Base-by-base conservation (phyloP, 2,888 invertebrate genomes). In the Acleris literana region DNA sequence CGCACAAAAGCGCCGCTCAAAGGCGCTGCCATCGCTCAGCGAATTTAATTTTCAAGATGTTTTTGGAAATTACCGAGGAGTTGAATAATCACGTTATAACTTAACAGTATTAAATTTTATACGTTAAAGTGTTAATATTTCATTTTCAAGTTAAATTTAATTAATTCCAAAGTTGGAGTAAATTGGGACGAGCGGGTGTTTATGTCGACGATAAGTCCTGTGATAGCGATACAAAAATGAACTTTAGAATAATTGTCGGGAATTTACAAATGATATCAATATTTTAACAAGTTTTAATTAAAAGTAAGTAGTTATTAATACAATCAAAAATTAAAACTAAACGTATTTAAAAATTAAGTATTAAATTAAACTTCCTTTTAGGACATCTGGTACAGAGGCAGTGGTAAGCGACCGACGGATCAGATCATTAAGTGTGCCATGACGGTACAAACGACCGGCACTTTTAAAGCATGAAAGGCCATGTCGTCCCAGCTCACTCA, bases 101-200 rank as follows among this genome's bases (percentile, higher is more conserved):
- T 92, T 90, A 88, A 87, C 88, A 75, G 87, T 89, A 93, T 92
- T 92, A 92, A 90, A 93, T 92, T 92, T 90, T 92, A 92, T 88
- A 92, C 91, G 87, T 84, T 90, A 88, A 92, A 90, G 92, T 91
- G 93, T 92, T 93, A 93, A 93, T 93, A 93, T 93, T 93, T 92
- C 91, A 93, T 92, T 92, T 91, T 87, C 85, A 91, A 93, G 88
- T 91, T 93, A 90, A 92, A 92, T 92, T 93, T 89, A 92, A 93
- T 93, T 93, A 92, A 92, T 91, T 90, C 90, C 80, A 84, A 87
- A 90, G 86, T 90, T 88, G 81, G 82, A 79, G 81, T 78, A 82
- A 79, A 76, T 75, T 68, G 78, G 78, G 51, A 59, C 57, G 46
- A 62, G 62, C 17, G 49, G 46, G 59, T 46, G 22, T 53, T 59